Percentiles rank a stretch among this genome's conserved stretches.
Conservation (phyloP, 92 coral and sea anemone species). For the Palythoa caribaeorum region DNA sequence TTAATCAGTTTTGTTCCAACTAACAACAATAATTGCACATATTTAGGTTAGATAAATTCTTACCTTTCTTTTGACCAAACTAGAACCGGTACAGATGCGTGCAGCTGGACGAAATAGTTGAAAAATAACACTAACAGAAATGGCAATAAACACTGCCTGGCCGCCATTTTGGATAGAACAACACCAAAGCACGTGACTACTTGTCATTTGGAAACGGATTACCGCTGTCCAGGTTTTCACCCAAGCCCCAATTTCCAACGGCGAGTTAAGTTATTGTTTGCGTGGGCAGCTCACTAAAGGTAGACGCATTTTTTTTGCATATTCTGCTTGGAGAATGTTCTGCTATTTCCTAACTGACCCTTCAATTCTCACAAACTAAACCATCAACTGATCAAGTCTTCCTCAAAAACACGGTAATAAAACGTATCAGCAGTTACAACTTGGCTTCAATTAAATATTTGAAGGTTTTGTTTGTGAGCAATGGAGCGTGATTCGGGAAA, state of each 20-base stretch:
- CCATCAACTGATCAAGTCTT: no score
- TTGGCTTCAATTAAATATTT: no score
- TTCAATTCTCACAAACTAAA: no score
- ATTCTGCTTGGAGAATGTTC: no score
- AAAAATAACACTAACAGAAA: slow-evolving; percentile 59
- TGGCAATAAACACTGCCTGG: slow-evolving; percentile 39
- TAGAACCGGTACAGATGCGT: slow-evolving; percentile 84
- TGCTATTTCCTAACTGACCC: no score
- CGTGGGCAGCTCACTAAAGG: no score
- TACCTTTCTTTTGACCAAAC: slow-evolving; percentile 99
- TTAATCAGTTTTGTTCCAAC: neutral
- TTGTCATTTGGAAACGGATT: neutral
- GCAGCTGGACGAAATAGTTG: slow-evolving; percentile 50
- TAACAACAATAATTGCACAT: neutral
- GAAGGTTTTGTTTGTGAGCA: no score
- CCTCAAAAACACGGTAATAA: no score
- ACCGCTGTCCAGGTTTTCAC: slow-evolving; percentile 8
- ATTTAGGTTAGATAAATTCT: neutral
- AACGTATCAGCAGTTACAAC: no score
- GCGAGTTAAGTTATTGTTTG: no score
- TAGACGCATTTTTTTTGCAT: no score
- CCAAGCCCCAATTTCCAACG: neutral
- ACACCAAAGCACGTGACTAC: slow-evolving; percentile 59
- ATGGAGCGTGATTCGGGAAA: no score
- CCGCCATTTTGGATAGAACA: slow-evolving; percentile 84